Evolutionary conservation across 2,113 vertebrate species (phyloP), one percentile per base, ranked within the genome.

Genomic region (Lagopus leucura): DNA sequence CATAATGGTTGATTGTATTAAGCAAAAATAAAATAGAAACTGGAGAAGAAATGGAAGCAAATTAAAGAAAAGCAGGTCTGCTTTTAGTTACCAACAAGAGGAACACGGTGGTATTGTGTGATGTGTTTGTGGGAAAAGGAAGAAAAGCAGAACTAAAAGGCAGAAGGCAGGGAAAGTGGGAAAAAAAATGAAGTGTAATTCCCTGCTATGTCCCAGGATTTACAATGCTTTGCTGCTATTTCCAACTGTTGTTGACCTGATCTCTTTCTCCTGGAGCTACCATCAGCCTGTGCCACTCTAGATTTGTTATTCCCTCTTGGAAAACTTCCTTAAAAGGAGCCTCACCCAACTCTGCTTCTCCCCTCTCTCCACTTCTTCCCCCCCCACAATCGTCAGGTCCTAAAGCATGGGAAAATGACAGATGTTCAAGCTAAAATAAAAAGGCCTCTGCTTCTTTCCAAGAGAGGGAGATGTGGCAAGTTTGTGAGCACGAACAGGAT

Each of bases 381-480:
- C 42, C 27, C 17, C 9, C 18, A 10, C 32, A n/a, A 18, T 22
- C 42, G 27, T 63, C 78, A 47, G 18, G 47, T 66, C 73, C 81
- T 89, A 81, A 91, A 77, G 81, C 17, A 40, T 27, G 71, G 11
- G 2, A 79, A 34, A 48, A 27, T 1, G 4, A 32, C 28, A 67
- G 60, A 43, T 1, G 1, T 38, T 71, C 3, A 48, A 79, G 50
- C 36, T 82, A 47, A 74, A 80, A 55, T 57, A n/a, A 66, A 82
- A 79, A 54, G 47, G 43, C 50, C 52, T 64, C 27, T 40, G 9
- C 69, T 83, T 85, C 69, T 86, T 95, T 92, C 90, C 73, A 72
- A 91, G 82, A 52, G 66, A 90, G 32, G 54, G 52, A 86, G 57
- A 93, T 92, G 88, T 88, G 92, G 91, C 90, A 92, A 72, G 32